Evolutionary conservation across 2,113 vertebrate genomes (phyloP), one percentile per base, ranked within the genome.

Genomic region (Onychorhynchus coronatus): DNA sequence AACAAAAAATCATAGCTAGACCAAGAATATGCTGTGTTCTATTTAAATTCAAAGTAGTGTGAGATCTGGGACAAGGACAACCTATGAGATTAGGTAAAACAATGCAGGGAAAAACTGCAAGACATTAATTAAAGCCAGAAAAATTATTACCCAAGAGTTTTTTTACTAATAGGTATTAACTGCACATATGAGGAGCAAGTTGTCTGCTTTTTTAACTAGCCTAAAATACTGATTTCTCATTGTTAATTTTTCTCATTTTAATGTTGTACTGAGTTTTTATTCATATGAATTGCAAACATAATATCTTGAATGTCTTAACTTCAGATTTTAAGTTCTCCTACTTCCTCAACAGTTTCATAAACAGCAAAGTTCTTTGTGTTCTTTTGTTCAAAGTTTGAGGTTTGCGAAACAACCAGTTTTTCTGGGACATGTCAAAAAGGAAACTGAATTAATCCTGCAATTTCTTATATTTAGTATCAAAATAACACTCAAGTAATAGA

Each of bases 211-310:
- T 71, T 55, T 44, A 84, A 44, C 56, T 52, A 82, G 16, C 5
- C 12, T 84, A 61, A 81, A 81, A 63, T 81, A 85, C 9, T 72
- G 33, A 75, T 77, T 91, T 89, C 14, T 73, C 25, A 39, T 66
- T 80, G 42, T 81, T 92, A 58, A 62, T 78, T 93, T 80, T 93
- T 72, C 44, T 75, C 21, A 21, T 53, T 68, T 81, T 78, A 68
- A 47, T 68, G 9, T 66, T 77, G 11, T 27, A 63, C 24, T 1
- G 2, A 52, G 9, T 59, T 93, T 91, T n/a, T 23, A 81, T 89
- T 94, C 39, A 85, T 55, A 28, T 61, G 31, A 87, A 92, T 81
- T 95, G 33, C 56, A 95, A 89, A 94, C n/a, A 94, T n/a, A 71
- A 10, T 35, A 15, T 65, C 52, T 89, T 78, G 41, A 78, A 81